Evolutionary conservation across 2,888 invertebrate species (phyloP), one percentile per base, ranked within the genome.

Genomic region (Mythimna albipuncta): DNA sequence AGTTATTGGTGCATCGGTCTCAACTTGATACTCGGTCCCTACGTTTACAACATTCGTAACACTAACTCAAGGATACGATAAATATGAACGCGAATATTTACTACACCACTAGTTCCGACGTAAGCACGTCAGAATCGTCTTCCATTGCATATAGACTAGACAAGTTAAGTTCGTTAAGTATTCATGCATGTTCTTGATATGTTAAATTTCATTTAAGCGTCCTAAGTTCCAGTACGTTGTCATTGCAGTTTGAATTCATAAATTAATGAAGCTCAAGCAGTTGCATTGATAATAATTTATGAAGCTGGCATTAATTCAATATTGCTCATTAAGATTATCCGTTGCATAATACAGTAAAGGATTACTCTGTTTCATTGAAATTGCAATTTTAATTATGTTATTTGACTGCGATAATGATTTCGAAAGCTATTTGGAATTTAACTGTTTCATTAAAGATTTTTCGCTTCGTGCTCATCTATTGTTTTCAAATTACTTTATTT

Each of bases 121-220:
- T 63, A 62, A 66, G 57, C 57, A 32, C 57, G 64, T 81, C 66
- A 57, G 64, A 66, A 62, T 69, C 13, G 50, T 70, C 64, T 64
- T 73, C 58, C 55, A 55, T 73, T 71, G 73, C 68, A 82, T 57
- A 66, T 82, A 74, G 26, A 64, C 82, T 64, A 71, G 74, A 73
- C 70, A 72, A 69, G 67, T 78, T 57, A 67, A 77, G 54, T 68
- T 81, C 54, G 54, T 81, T 70, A 81, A 72, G 55, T 79, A 73
- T 79, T 68, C 70, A 82, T 73, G 61, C 79, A 78, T 79, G 67
- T 73, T 82, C 73, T 69, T 82, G 50, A 65, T 78, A 55, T 73
- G 54, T 70, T 70, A 65, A 52, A 82, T 82, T 78, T 82, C 16
- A 69, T 64, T 64, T 57, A 72, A 47, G 32, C 50, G 41, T 57